Evolutionary conservation across 2,888 invertebrate genomes (phyloP), one percentile per base, ranked within the genome.

Genomic region (Sphaerophoria rueppellii): DNA sequence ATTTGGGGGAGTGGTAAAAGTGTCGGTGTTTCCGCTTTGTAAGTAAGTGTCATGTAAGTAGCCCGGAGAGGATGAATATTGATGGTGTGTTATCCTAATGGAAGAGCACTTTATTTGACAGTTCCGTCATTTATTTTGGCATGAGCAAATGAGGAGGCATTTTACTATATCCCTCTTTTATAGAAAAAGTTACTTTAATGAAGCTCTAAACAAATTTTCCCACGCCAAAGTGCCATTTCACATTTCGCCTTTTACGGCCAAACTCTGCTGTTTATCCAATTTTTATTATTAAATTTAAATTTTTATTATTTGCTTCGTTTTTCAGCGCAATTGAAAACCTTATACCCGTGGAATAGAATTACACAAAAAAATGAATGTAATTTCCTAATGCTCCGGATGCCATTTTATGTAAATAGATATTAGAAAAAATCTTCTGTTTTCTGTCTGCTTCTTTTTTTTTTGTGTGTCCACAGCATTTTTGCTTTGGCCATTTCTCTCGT

Each of bases 401-500:
- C 35, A 82, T 79, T 67, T 65, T 65, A 67, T 78, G 63, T 24
- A 82, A 70, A 78, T 71, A 79, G 55, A 78, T 71, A 79, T 60
- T 71, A 73, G 71, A n/a, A 37, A 60, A 46, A 65, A 63, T 48
- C 46, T 52, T 67, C 67, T 76, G 50, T 54, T 40, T 69, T 74
- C 6, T 9, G 14, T 16, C 7, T 14, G 14, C 16, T 4, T 58
- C 1, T 24, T n/a, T 5, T 6, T 0, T 37, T 16, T 16, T 54
- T 67, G 52, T 5, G 52, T 54, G 9, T 9, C 12, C 9, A n/a
- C 50, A 40, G 16, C 37, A 37, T 37, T 67, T 67, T 67, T 40
- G n/a, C 40, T 54, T 16, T 67, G 40, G 40, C 40, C 67, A 54
- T 67, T 54, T 52, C 50, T 54, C 63, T n/a, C 40, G 52, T 67